Conservation (phyloP, 2,888 invertebrate genomes). For the Himalopsyche kuldschensis region DNA sequence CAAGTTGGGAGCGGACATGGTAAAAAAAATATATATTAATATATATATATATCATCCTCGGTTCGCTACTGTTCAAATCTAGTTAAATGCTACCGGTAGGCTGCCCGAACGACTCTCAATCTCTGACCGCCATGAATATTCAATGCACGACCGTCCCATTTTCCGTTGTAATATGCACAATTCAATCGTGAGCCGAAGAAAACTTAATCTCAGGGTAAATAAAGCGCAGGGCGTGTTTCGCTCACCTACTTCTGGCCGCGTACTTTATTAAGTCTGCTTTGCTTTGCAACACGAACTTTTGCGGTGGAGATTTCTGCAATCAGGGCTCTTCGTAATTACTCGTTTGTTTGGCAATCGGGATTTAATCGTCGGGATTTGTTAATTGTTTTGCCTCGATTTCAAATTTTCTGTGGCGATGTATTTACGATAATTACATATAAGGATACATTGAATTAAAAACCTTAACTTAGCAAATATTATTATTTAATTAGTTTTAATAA, state of each 20-base stretch:
- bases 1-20: too few species aligned
- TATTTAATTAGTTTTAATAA: too few species aligned
- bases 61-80: neutral
- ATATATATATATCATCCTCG: too few species aligned
- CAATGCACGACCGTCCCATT: slow-evolving; percentile 12
- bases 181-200: slow-evolving; percentile 2
- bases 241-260: neutral
- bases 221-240: neutral
- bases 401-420: too few species aligned
- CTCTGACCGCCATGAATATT: slow-evolving; percentile 12
- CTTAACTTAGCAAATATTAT: too few species aligned
- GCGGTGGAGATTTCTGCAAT: neutral
- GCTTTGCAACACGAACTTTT: neutral
- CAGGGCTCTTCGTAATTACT: neutral
- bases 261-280: neutral
- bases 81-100: neutral
- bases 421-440: too few species aligned
- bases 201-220: neutral
- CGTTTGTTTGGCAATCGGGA: neutral
- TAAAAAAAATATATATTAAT: too few species aligned
- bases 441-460: too few species aligned
- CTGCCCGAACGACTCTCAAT: neutral
- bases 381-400: too few species aligned
- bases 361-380: neutral
- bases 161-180: neutral